phyloP scores from a whole-genome alignment of 2,113 vertebrate genomes.

The Pachyramphus minor region DNA sequence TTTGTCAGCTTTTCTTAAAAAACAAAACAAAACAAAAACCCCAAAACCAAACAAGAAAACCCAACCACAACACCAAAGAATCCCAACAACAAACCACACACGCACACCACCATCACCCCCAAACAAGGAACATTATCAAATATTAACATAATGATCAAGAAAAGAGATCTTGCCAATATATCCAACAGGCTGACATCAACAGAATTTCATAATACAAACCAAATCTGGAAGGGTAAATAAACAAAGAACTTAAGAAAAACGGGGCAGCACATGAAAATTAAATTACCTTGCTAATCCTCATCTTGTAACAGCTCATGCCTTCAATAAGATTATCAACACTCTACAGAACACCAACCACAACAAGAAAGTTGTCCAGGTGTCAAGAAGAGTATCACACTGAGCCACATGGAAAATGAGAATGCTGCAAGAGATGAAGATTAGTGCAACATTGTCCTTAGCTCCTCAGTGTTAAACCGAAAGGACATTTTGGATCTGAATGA shows the following conservation, averaged over 20 bases:
- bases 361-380: background rate
- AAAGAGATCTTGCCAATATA: background rate
- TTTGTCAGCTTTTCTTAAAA: background rate
- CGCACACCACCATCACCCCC: fast-evolving
- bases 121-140: background rate
- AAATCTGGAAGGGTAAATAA: background rate
- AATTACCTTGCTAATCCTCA: background rate
- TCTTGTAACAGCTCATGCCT: background rate
- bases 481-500: background rate
- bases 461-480: background rate
- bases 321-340: background rate
- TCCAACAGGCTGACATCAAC: background rate
- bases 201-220: background rate
- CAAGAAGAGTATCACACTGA: background rate
- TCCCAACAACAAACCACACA: background rate
- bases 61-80: background rate
- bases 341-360: background rate
- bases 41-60: background rate
- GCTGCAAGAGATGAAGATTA: background rate
- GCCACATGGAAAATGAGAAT: background rate
- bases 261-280: background rate
- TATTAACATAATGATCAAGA: background rate
- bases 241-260: background rate
- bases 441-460: background rate
- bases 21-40: background rate